Base-by-base conservation (phyloP, 2,888 invertebrate species). In the Lycocerus yunnanus region DNA sequence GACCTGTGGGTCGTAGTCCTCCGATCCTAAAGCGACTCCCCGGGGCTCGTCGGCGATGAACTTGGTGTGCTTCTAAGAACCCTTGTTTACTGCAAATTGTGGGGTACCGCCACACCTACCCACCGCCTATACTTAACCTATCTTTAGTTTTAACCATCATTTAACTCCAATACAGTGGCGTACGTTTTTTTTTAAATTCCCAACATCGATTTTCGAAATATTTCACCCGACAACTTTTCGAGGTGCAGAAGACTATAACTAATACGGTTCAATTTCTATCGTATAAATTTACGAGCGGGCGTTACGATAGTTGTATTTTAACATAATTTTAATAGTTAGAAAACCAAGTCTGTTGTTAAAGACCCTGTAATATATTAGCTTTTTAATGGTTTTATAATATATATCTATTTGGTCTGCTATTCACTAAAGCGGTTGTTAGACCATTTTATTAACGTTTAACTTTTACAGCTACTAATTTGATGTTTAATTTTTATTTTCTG, bases 301-400 rank as follows among this genome's bases (percentile, higher is more conserved):
- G 83, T 84, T 82, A 80, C 82, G 81, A 82, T 83, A 79, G 81
- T 79, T 79, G 80, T 82, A 83, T 83, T 83, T 83, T 81, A 84
- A 84, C 83, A 84, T 84, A 83, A 83, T 83, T 83, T 83, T 83
- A 83, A 83, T 82, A 81, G 81, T 81, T 79, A 78, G 76, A 80
- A 81, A 81, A 83, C 78, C 81, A 76, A 80, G 81, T 79, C 80
- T 82, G 81, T 82, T 79, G 81, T 83, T 83, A 83, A 81, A 79
- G 81, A 82, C 81, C 74, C 81, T 79, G 81, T 83, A 84, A 84
- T 84, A 84, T 84, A 84, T 84, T 83, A 82, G 82, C 76, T 79
- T 83, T 83, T 83, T 84, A 84, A 84, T 84, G 83, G 83, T 83
- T 82, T 83, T 84, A 84, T 84, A 84, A 84, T 84, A 84, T 83